phyloP scores from a whole-genome alignment of 2,113 vertebrate species.

The Pyrgilauda ruficollis region DNA sequence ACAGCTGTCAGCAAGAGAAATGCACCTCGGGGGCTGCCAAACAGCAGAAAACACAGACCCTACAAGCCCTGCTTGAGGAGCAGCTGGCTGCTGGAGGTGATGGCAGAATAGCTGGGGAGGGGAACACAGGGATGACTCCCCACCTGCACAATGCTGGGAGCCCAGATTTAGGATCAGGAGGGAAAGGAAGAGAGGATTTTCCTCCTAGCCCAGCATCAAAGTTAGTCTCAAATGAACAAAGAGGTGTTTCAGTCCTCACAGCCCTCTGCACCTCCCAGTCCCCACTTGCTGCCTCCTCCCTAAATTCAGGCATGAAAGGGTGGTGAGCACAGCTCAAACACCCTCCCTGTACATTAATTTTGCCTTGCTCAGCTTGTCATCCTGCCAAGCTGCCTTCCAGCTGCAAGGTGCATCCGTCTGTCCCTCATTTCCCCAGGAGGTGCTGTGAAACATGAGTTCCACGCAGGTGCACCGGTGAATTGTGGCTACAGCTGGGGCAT shows the following conservation, averaged over 20 bases:
- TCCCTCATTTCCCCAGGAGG: not conserved
- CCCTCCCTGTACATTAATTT: not conserved
- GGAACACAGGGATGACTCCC: accelerated
- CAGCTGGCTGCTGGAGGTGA: not conserved
- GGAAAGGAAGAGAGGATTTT: not conserved
- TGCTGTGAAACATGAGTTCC: not conserved
- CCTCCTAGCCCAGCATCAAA: not conserved
- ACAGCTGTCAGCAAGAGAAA: not conserved
- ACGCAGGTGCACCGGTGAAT: not conserved
- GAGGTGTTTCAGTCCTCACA: not conserved
- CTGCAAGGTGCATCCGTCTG: not conserved
- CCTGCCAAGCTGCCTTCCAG: not conserved
- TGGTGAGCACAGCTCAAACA: not conserved
- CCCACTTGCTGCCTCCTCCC: not conserved
- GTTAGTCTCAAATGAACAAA: not conserved
- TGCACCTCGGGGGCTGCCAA: not conserved
- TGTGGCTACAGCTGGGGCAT: accelerated
- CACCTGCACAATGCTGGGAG: not conserved
- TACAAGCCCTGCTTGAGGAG: accelerated
- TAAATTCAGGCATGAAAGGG: accelerated
- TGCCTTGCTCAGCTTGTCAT: not conserved
- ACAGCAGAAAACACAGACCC: not conserved
- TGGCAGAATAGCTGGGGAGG: not conserved
- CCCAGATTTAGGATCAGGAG: not conserved
- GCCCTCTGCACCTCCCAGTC: not conserved